Base-by-base conservation (phyloP, 2,888 invertebrate genomes). In the Thera obeliscata region DNA sequence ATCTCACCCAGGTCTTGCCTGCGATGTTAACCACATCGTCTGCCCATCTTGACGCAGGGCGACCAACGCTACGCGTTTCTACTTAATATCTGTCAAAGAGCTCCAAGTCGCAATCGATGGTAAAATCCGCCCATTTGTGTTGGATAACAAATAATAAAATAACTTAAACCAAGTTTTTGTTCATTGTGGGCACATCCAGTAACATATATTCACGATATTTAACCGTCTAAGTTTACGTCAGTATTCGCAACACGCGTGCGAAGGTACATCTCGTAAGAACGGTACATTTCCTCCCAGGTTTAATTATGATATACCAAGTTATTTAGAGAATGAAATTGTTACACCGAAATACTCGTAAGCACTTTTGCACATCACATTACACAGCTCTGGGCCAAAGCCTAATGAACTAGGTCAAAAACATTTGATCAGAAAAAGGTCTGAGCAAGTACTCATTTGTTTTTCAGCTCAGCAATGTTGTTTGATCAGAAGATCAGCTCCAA, bases 181-280 rank as follows among this genome's bases (percentile, higher is more conserved):
- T 12, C 41, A 56, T 35, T 56, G 41, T 48, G 49, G 67, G 8
- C 71, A 64, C 11, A 71, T 71, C 67, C 60, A 70, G 66, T 50
- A 7, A n/a, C 55, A 56, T 63, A 46, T 35, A 48, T 63, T 57
- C 35, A 38, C 5, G 58, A 61, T 56, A 61, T 62, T 65, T 58
- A 62, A 70, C 63, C 62, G 61, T 72, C 76, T 74, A 74, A 63
- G 71, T 66, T 70, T 66, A 70, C 67, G 72, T 70, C 64, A 65
- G 63, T 63, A 70, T 73, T 71, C 74, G 63, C 74, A 71, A 76
- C 74, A 71, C 73, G 67, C 66, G 64, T 72, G 64, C 70, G 66
- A 73, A 72, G 68, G 66, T 69, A 71, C 61, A 65, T 69, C 66
- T 64, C 64, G 64, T 65, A 61, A 66, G 49, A 70, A 69, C 67